phyloP scores from a whole-genome alignment of 1,140 invertebrate species.

The Centruroides vittatus region DNA sequence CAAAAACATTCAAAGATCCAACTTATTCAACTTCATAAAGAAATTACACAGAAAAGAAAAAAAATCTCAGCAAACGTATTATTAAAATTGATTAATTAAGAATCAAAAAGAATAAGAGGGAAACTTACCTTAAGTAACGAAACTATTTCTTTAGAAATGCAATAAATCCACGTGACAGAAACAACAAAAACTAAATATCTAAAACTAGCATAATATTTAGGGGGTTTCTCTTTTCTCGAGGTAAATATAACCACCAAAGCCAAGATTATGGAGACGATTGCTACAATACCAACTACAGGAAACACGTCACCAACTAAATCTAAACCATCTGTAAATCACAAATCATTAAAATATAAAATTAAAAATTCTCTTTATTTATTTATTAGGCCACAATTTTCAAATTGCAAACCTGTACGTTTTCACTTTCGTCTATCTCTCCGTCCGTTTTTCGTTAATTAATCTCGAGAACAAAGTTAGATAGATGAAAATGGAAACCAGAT shows the following conservation, averaged over 20 bases:
- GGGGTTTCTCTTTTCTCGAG: conserved; percentile 25
- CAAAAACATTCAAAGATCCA: no score
- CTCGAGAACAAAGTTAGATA: no score
- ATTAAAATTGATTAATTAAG: no score
- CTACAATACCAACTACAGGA: conserved; percentile 23
- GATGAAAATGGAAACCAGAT: no score
- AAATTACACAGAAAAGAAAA: no score
- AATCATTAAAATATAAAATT: neutral
- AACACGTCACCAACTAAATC: conserved; percentile 22
- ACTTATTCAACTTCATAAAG: no score
- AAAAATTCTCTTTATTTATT: no score
- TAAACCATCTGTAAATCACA: conserved; percentile 28
- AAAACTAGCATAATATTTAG: conserved; percentile 31
- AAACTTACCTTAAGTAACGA: conserved; percentile 35
- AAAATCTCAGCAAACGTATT: no score
- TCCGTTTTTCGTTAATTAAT: no score
- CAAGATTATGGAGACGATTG: conserved; percentile 23
- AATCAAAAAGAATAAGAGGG: neutral
- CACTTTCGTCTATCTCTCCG: no score
- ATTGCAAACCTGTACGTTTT: no score
- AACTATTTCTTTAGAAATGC: conserved; percentile 49
- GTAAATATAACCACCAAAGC: conserved; percentile 27
- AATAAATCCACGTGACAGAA: conserved; percentile 49
- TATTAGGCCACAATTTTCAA: no score
- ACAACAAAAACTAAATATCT: conserved; percentile 47